phyloP scores from a whole-genome alignment of 2,113 vertebrate genomes.

The Vimba vimba region DNA sequence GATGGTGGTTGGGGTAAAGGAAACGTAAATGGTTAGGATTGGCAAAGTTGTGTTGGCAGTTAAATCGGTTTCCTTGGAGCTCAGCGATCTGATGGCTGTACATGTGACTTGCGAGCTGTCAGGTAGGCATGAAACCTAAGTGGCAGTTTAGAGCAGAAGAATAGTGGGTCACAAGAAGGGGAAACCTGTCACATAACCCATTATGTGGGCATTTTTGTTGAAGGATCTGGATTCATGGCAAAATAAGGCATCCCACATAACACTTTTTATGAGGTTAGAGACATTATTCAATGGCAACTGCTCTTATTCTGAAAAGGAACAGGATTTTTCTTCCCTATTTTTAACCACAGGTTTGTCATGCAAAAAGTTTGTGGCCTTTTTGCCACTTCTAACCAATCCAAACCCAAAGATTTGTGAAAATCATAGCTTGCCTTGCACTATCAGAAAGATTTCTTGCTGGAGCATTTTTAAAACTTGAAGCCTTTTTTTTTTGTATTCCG shows the following conservation, averaged over 20 bases:
- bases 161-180: conserved; percentile 31
- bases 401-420: conserved; percentile 15
- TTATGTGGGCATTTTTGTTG: conserved; percentile 45
- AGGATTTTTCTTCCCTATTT: neutral
- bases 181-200: conserved; percentile 23
- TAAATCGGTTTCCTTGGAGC: conserved; percentile 4
- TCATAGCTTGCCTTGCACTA: neutral
- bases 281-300: neutral
- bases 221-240: conserved; percentile 17
- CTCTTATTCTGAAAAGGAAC: conserved; percentile 7
- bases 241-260: neutral
- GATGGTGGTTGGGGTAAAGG: conserved; percentile 1
- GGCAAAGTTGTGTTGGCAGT: neutral
- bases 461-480: neutral
- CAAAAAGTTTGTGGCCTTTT: neutral
- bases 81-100: neutral
- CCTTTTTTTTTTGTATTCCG: neutral
- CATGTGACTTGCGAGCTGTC: conserved; percentile 2
- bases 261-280: neutral
- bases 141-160: conserved; percentile 28
- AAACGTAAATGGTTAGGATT: conserved; percentile 3
- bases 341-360: neutral
- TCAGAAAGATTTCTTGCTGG: neutral
- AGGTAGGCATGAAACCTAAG: conserved; percentile 22
- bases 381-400: neutral